These are phyloP conservation scores for Mastomys coucha DNA, from an alignment of 2,113 vertebrate genomes.

Conservation along the genomic window DNA sequence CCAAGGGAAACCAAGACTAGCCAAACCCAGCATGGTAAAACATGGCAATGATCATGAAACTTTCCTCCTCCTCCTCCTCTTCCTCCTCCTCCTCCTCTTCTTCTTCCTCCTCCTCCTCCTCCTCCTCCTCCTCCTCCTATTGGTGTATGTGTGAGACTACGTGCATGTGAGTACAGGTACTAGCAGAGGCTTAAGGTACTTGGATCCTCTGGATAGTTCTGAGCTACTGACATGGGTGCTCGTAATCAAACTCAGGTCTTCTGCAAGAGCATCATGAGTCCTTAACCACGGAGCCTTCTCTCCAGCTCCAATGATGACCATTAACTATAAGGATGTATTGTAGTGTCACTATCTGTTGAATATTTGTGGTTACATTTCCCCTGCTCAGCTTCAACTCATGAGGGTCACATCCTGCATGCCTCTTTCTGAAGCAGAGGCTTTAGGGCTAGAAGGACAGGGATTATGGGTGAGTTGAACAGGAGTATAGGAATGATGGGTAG, in stretches of 20 bases:
- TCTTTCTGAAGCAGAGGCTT: not conserved
- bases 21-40: not conserved
- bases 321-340: not conserved
- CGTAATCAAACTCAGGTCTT: not conserved
- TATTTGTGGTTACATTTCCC: not conserved
- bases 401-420: not conserved
- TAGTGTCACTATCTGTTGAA: not conserved
- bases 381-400: not conserved
- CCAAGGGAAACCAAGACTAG: not conserved
- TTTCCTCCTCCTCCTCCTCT: not conserved
- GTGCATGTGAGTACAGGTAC: not conserved
- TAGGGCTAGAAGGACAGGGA: not conserved
- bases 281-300: not conserved
- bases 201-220: not conserved
- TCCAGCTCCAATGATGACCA: not conserved
- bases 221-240: not conserved
- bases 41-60: not conserved
- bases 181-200: not conserved
- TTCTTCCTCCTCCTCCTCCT: not conserved
- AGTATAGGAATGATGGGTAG: not conserved
- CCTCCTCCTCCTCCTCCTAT: too few relatives aligned
- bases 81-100: fast-evolving
- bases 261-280: not conserved
- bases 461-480: not conserved
- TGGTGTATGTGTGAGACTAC: not conserved